phyloP scores from a whole-genome alignment of 1,140 invertebrate genomes.

The Drosophila pandora region DNA sequence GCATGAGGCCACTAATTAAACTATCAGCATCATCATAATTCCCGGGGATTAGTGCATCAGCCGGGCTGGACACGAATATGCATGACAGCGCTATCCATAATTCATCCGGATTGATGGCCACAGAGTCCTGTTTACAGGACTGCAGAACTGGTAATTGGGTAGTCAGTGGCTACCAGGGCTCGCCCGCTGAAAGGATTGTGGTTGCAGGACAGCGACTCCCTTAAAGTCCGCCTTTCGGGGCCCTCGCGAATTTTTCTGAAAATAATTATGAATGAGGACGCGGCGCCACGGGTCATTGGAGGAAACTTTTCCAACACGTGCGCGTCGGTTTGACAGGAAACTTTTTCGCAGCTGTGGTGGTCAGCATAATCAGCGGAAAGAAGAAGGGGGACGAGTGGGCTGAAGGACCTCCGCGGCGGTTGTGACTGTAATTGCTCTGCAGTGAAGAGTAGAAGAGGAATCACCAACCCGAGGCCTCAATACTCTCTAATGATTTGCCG shows the following conservation, averaged over 20 bases:
- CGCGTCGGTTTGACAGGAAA: constrained; percentile 61
- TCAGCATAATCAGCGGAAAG: background rate
- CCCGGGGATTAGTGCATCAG: constrained; percentile 18
- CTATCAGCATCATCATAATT: constrained; percentile 25
- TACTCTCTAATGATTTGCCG: background rate
- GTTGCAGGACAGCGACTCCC: background rate
- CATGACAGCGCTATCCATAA: background rate
- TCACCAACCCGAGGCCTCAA: background rate
- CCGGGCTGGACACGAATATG: background rate
- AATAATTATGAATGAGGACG: background rate
- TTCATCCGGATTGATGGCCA: background rate
- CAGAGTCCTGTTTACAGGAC: background rate
- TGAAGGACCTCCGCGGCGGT: constrained; percentile 38
- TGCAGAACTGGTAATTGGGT: background rate
- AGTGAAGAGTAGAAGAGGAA: constrained; percentile 36
- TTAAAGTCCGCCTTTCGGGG: constrained; percentile 5
- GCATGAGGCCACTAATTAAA: constrained; percentile 43
- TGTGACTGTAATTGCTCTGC: constrained; percentile 71
- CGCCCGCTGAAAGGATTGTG: background rate
- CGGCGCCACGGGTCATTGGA: constrained; percentile 25
- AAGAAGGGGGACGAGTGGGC: background rate
- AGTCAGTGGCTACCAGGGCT: background rate
- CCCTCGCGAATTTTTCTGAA: background rate
- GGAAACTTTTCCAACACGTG: constrained; percentile 59
- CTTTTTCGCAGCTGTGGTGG: constrained; percentile 35